Percentiles rank a stretch among this genome's conserved stretches.
Evolutionary conservation across 2,113 vertebrate species (phyloP).

Genomic region (Opisthocomus hoazin): DNA sequence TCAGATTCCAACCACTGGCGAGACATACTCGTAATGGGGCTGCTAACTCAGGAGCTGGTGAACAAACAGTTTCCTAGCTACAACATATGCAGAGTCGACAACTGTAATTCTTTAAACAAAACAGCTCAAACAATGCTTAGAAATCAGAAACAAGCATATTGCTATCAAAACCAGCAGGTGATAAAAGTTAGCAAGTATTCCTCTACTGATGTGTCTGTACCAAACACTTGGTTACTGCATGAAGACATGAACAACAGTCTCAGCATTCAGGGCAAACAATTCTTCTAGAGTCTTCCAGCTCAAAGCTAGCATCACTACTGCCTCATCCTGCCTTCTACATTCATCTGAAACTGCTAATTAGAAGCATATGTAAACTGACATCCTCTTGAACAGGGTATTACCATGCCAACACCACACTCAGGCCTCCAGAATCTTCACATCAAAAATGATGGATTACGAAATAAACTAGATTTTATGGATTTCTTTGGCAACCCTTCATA

Average conservation of each 20-base stretch:
- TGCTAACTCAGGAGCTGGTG: not conserved
- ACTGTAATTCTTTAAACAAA: not conserved
- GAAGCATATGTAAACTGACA: not conserved
- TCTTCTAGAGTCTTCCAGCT: not conserved
- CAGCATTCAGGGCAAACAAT: not conserved
- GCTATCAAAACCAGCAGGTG: not conserved
- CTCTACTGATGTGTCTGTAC: not conserved
- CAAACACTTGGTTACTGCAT: not conserved
- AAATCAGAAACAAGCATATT: not conserved
- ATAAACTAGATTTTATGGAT: not conserved
- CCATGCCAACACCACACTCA: not conserved
- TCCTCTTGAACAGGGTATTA: not conserved
- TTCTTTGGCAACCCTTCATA: not conserved
- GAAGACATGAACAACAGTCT: not conserved
- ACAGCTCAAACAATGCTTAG: rapidly evolving
- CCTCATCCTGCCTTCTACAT: not conserved
- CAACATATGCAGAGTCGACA: not conserved
- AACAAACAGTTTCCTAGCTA: not conserved
- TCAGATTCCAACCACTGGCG: not conserved
- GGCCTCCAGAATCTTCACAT: not conserved
- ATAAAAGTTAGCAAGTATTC: not conserved
- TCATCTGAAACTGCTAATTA: not conserved
- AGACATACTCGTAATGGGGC: rapidly evolving
- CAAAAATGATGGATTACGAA: not conserved
- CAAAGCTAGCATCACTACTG: not conserved